Evolutionary conservation across 2,113 vertebrate genomes (phyloP).

Genomic region (Rhinogobius similis): DNA sequence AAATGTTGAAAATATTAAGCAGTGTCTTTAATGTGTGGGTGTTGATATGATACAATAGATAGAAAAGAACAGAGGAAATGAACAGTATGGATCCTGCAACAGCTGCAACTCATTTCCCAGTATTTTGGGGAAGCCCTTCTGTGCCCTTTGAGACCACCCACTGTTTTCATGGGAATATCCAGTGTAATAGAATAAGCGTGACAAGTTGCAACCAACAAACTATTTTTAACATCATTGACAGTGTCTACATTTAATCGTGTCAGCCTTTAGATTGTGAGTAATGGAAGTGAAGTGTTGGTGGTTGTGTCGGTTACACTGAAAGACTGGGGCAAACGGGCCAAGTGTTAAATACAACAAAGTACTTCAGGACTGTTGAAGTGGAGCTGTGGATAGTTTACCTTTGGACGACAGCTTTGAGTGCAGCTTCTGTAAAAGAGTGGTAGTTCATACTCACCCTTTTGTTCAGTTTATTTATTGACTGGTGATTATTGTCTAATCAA

Average conservation of each 20-base stretch:
- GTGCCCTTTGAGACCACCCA: slow-evolving; percentile 6
- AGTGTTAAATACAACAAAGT: neutral
- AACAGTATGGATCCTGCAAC: neutral
- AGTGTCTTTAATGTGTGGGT: neutral
- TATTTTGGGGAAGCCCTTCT: slow-evolving; percentile 9
- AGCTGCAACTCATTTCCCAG: neutral
- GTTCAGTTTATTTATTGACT: too few species aligned
- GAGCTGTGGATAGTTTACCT: neutral
- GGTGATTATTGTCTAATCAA: neutral
- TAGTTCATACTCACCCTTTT: neutral
- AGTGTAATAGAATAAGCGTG: neutral
- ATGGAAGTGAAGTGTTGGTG: too few species aligned
- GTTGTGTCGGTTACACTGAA: neutral
- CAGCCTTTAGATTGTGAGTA: neutral
- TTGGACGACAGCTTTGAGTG: neutral
- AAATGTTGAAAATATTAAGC: neutral
- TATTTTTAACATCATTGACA: neutral
- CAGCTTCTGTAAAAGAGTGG: neutral
- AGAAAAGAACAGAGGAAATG: too few species aligned
- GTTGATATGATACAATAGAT: neutral
- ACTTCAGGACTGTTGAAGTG: neutral
- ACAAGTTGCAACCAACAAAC: neutral
- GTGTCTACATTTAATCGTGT: neutral
- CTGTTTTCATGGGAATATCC: slow-evolving; percentile 4
- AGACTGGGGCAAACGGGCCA: neutral